phyloP scores from a whole-genome alignment of 2,113 vertebrate genomes.

The Ictalurus punctatus region DNA sequence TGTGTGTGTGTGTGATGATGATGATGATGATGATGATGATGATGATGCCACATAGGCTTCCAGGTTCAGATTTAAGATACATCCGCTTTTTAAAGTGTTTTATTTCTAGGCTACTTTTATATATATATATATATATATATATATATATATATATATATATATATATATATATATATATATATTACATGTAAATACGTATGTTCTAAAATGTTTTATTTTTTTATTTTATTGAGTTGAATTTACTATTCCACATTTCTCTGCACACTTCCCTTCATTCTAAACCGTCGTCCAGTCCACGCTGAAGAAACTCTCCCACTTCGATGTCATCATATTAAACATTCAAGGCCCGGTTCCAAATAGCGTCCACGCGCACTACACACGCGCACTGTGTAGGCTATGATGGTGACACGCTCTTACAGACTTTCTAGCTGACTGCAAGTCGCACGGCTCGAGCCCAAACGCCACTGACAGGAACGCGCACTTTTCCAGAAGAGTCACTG shows the following conservation, averaged over 20 bases:
- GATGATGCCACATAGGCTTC: too few relatives aligned
- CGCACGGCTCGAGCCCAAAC: neutral
- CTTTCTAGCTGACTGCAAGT: neutral
- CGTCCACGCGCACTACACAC: neutral
- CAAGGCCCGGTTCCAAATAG: neutral
- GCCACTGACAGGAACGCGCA: conserved; percentile 7
- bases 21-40: too few relatives aligned
- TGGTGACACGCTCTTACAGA: neutral
- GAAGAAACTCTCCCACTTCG: neutral
- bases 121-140: too few relatives aligned
- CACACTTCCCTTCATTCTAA: neutral
- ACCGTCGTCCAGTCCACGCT: neutral
- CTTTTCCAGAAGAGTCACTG: neutral
- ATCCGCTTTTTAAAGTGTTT: neutral
- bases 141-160: too few relatives aligned
- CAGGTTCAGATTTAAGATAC: too few relatives aligned
- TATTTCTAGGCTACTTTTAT: too few relatives aligned
- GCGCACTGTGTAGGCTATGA: neutral
- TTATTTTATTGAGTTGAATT: neutral
- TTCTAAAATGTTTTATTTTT: neutral
- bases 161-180: too few relatives aligned
- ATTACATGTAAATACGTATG: neutral
- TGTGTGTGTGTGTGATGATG: neutral
- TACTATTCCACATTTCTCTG: neutral
- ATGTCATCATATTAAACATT: conserved; percentile 24